A percentile compares a stretch with the other conserved stretches of the same genome.
These are phyloP conservation scores for Arbacia lixula DNA, from an alignment of 53 echinoderm and acorn worm species.

Conservation along the genomic window DNA sequence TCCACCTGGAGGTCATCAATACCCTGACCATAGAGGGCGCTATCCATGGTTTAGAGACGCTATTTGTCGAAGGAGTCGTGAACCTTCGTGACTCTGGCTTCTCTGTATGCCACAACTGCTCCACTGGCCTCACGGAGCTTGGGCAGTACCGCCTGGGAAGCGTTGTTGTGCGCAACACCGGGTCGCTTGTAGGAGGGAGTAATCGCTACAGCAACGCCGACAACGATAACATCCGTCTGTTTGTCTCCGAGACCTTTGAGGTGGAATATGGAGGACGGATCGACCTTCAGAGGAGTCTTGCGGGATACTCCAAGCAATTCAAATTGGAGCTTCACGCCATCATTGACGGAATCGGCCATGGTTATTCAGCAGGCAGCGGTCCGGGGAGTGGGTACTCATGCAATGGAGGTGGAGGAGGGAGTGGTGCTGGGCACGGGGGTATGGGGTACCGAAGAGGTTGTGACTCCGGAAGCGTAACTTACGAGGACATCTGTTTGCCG, in stretches of 20 bases:
- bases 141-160: constrained; percentile 74
- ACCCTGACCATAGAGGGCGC: constrained; percentile 68
- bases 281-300: constrained; percentile 55
- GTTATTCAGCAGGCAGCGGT: constrained; percentile 62
- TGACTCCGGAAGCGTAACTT: constrained; percentile 31
- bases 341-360: constrained; percentile 54
- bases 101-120: constrained; percentile 79
- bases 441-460: constrained; percentile 11
- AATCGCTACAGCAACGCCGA: constrained; percentile 52
- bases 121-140: constrained; percentile 60
- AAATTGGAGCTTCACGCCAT: constrained; percentile 64
- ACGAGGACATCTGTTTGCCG: constrained; percentile 70
- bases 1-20: constrained; percentile 46
- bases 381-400: constrained; percentile 64
- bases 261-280: constrained; percentile 68
- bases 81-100: constrained; percentile 67
- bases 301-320: constrained; percentile 56
- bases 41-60: constrained; percentile 70
- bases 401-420: constrained; percentile 58
- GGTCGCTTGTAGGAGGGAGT: constrained; percentile 35
- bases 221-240: constrained; percentile 54
- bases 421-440: constrained; percentile 64
- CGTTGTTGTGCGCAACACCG: constrained; percentile 59
- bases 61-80: constrained; percentile 54
- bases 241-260: constrained; percentile 55